Percentiles rank a stretch among this genome's conserved stretches.
Evolutionary conservation across 2,888 invertebrate species (phyloP).

Genomic region (Phoenoteleia sp.): DNA sequence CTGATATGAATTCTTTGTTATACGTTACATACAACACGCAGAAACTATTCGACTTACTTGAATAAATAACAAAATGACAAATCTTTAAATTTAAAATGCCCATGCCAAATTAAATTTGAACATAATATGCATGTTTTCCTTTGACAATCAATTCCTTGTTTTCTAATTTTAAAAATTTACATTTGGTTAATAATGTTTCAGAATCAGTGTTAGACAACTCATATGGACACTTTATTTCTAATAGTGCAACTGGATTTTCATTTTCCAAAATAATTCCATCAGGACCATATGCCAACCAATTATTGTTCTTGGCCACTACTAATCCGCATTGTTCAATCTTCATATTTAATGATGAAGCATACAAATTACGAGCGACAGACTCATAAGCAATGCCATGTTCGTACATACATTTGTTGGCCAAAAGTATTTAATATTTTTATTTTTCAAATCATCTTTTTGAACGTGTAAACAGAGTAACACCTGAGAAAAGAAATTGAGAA

Average conservation of each 20-base stretch:
- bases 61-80: constrained; percentile 34
- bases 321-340: constrained; percentile 8
- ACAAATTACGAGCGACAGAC: constrained; percentile 10
- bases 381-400: constrained; percentile 5
- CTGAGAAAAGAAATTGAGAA: constrained; percentile 13
- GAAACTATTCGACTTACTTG: neutral
- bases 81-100: constrained; percentile 22
- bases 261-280: constrained; percentile 22
- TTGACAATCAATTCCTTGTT: neutral
- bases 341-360: neutral
- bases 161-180: neutral
- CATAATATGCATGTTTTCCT: constrained; percentile 46
- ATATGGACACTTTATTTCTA: constrained; percentile 44
- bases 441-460: constrained; percentile 29
- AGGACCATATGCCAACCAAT: constrained; percentile 32
- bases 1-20: neutral
- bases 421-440: constrained; percentile 23
- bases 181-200: neutral
- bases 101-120: constrained; percentile 41
- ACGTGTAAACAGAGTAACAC: constrained; percentile 17
- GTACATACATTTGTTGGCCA: constrained; percentile 17
- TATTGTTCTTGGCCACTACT: constrained; percentile 20
- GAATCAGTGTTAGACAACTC: neutral
- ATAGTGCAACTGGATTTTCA: constrained; percentile 11
- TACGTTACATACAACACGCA: neutral